Conservation (phyloP, 64 coral and sea anemone species). For the Pocillopora verrucosa region DNA sequence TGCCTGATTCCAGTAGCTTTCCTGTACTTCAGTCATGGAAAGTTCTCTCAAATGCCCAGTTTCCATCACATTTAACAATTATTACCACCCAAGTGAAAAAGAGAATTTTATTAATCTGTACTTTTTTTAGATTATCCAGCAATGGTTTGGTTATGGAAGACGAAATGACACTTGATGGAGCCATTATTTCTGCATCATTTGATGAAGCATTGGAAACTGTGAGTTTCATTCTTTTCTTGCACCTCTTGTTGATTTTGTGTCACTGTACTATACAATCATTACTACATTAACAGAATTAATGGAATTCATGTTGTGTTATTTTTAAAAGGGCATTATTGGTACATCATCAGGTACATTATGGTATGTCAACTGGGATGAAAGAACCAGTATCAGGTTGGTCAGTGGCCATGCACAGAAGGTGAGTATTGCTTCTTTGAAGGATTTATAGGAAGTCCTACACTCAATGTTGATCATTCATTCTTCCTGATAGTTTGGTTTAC, state of each 20-base stretch:
- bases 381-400: slow-evolving; percentile 94
- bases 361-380: slow-evolving; percentile 98
- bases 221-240: not conserved
- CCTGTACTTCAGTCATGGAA: too few species aligned
- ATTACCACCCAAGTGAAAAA: not conserved
- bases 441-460: too few species aligned
- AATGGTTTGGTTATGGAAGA: slow-evolving; percentile 98
- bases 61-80: not conserved
- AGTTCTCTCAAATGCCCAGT: too few species aligned
- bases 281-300: not conserved
- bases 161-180: slow-evolving; percentile 87
- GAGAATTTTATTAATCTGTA: not conserved
- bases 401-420: slow-evolving; percentile 92
- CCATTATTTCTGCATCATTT: slow-evolving; percentile 75
- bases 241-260: not conserved
- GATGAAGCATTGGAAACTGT: slow-evolving; percentile 91
- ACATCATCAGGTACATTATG: slow-evolving; percentile 86
- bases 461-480: too few species aligned
- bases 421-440: not conserved
- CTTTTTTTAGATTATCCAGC: slow-evolving; percentile 63
- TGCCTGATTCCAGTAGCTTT: not conserved
- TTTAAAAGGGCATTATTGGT: slow-evolving; percentile 85
- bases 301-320: not conserved
- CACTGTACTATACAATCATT: not conserved
- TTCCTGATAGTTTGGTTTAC: too few species aligned